Percentiles rank a stretch among this genome's conserved stretches.
These are phyloP conservation scores for Eleutherodactylus coqui DNA, from an alignment of 2,797 vertebrate species.

Conservation along the genomic window DNA sequence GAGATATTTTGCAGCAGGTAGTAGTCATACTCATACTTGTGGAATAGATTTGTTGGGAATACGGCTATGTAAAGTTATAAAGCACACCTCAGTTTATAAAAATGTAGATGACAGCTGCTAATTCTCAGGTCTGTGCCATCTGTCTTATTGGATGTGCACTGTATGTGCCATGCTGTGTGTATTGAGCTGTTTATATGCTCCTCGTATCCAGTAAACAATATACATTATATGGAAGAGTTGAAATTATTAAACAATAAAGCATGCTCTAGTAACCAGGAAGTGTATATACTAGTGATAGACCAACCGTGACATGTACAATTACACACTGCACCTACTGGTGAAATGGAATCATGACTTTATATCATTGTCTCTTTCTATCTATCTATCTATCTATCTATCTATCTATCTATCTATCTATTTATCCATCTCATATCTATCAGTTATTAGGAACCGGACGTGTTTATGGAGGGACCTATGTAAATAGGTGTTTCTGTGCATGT, in stretches of 20 bases:
- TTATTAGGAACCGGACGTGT: too few species aligned
- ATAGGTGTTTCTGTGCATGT: neutral
- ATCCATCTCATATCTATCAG: neutral
- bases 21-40: neutral
- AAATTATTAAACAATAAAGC: slow-evolving; percentile 18
- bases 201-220: neutral
- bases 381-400: neutral
- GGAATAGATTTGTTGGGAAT: neutral
- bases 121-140: neutral
- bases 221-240: neutral
- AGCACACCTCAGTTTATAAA: neutral
- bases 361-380: neutral
- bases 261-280: slow-evolving; percentile 48
- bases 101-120: neutral
- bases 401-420: slow-evolving; percentile 4
- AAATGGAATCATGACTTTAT: neutral
- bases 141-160: neutral
- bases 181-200: neutral
- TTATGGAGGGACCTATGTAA: too few species aligned
- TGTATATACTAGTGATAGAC: neutral
- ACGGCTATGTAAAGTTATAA: neutral
- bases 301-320: slow-evolving; percentile 13
- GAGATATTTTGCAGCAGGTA: slow-evolving; percentile 26
- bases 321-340: slow-evolving; percentile 31
- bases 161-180: neutral